These are phyloP conservation scores for Diacarnus erythraeanus DNA, from an alignment of 37 sponge, comb jelly and placozoan genomes.

Conservation along the genomic window DNA sequence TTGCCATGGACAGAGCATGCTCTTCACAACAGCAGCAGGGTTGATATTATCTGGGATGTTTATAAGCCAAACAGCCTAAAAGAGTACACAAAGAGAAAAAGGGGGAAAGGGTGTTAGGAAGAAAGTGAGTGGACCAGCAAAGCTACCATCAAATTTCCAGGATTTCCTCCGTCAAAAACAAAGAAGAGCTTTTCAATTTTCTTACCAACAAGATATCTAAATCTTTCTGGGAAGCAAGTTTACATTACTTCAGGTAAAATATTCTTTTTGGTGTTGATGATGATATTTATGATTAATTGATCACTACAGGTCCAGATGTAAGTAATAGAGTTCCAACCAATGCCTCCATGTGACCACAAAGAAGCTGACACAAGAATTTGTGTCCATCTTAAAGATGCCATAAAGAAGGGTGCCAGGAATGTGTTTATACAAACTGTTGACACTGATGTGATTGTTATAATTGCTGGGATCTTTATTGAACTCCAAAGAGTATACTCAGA, in stretches of 20 bases:
- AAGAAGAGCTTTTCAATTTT: too few relatives aligned
- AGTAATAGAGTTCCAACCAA: too few relatives aligned
- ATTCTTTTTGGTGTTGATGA: too few relatives aligned
- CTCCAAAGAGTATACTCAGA: background rate
- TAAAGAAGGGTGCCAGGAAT: background rate
- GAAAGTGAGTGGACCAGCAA: background rate
- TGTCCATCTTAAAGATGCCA: background rate
- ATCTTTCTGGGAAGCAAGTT: too few relatives aligned
- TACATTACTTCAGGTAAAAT: too few relatives aligned
- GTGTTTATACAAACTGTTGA: background rate
- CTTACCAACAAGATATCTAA: too few relatives aligned
- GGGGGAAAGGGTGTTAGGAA: background rate
- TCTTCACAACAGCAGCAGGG: background rate
- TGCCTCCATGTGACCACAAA: background rate
- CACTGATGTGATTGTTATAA: background rate
- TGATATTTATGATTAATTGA: too few relatives aligned
- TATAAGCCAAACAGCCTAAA: background rate
- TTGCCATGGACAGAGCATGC: background rate
- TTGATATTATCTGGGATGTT: background rate
- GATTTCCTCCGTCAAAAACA: too few relatives aligned
- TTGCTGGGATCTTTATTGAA: background rate
- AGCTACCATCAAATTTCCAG: background rate
- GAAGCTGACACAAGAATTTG: background rate
- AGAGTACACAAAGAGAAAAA: background rate
- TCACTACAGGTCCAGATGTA: too few relatives aligned